A percentile compares a stretch with the other conserved stretches of the same genome.
These are phyloP conservation scores for Ibidorhyncha struthersii DNA, from an alignment of 2,113 vertebrate genomes.

Conservation along the genomic window DNA sequence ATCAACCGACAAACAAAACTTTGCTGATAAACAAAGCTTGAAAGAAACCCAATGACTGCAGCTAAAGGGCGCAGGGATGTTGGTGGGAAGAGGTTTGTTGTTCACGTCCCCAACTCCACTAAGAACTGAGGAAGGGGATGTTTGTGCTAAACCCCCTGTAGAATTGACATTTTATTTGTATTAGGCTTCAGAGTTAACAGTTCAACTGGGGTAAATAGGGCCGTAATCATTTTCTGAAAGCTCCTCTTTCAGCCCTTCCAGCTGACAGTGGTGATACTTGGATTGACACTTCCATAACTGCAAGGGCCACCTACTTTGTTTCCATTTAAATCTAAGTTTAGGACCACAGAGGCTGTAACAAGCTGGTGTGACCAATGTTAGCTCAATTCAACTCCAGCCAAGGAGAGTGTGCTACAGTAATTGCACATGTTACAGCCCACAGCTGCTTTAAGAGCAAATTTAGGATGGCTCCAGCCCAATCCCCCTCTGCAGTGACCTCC, in stretches of 20 bases:
- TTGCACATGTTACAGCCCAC: background rate
- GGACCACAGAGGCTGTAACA: background rate
- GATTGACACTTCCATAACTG: background rate
- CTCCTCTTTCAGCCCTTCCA: background rate
- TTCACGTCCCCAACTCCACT: background rate
- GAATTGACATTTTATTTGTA: background rate
- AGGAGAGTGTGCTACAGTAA: background rate
- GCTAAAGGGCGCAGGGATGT: background rate
- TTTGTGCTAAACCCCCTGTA: background rate
- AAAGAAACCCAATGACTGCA: background rate
- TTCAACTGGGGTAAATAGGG: background rate
- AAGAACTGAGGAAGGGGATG: background rate
- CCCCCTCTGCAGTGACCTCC: background rate
- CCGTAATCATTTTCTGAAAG: background rate
- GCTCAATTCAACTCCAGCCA: slow-evolving; percentile 4
- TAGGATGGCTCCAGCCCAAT: slow-evolving; percentile 1
- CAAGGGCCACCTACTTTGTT: background rate
- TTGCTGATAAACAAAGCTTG: background rate
- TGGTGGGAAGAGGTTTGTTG: background rate
- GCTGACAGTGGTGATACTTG: background rate
- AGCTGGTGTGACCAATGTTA: background rate
- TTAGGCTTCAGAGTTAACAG: background rate
- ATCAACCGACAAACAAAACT: background rate
- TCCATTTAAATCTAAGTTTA: slow-evolving; percentile 20
- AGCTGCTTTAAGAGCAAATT: slow-evolving; percentile 29